Percentiles rank a stretch among this genome's conserved stretches.
phyloP scores from a whole-genome alignment of 2,113 vertebrate species.

The Neogobius melanostomus region DNA sequence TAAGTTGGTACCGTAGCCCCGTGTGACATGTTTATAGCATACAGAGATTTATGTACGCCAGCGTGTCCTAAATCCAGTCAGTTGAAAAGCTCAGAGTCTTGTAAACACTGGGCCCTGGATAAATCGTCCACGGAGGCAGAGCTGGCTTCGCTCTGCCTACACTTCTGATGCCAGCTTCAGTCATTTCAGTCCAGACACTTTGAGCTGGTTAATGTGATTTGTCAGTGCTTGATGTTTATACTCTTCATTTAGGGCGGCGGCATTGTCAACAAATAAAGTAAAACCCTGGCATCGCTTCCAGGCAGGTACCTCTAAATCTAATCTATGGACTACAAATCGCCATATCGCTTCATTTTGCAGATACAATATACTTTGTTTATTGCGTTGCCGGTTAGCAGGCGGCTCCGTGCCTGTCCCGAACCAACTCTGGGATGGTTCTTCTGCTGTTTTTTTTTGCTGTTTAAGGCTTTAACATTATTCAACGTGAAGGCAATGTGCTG shows the following conservation, averaged over 20 bases:
- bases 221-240: constrained; percentile 46
- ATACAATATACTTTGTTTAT: neutral
- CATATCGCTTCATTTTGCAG: neutral
- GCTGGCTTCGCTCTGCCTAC: constrained; percentile 39
- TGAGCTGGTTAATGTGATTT: constrained; percentile 52
- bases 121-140: constrained; percentile 46
- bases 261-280: constrained; percentile 56
- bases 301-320: constrained; percentile 30
- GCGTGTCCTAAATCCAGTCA: constrained; percentile 39
- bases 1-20: neutral
- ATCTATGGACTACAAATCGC: neutral
- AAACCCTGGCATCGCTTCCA: constrained; percentile 41
- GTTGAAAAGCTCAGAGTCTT: constrained; percentile 43
- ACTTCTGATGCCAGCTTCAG: constrained; percentile 45
- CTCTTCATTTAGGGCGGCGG: constrained; percentile 35
- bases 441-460: neutral
- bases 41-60: constrained; percentile 19
- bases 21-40: constrained; percentile 13
- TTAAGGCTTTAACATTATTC: neutral
- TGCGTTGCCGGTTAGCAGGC: neutral
- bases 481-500: neutral
- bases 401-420: neutral
- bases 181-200: constrained; percentile 49
- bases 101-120: constrained; percentile 50
- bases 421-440: neutral